These are phyloP conservation scores for Lycia hirtaria DNA, from an alignment of 2,888 invertebrate genomes.

Conservation along the genomic window DNA sequence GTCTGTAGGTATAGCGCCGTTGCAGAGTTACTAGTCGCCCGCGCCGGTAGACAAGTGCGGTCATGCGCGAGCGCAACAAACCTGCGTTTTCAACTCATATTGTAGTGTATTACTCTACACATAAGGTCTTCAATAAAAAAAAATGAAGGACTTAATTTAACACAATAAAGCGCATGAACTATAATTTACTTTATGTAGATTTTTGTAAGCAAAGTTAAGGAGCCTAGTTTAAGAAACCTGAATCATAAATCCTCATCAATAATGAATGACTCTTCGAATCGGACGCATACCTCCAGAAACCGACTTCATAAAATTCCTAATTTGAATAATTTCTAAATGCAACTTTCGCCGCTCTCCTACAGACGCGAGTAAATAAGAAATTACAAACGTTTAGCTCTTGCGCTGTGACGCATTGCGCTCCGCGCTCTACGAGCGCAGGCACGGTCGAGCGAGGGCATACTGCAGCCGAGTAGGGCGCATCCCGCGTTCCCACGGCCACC, in stretches of 20 bases:
- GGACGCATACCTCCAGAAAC: conserved; percentile 15
- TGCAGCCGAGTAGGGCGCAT: conserved; percentile 31
- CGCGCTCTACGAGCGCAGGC: too few relatives aligned
- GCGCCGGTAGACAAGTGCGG: conserved; percentile 30
- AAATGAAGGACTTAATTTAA: too few relatives aligned
- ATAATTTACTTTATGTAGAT: neutral
- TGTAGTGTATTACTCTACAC: conserved; percentile 54
- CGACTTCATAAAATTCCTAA: conserved; percentile 27
- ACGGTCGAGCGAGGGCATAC: too few relatives aligned
- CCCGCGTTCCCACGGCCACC: conserved; percentile 74
- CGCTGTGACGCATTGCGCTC: conserved; percentile 44
- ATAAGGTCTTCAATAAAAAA: too few relatives aligned
- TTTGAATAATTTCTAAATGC: conserved; percentile 43
- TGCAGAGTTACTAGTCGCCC: conserved; percentile 16
- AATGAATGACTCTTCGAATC: conserved; percentile 10
- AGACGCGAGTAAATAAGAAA: conserved; percentile 27
- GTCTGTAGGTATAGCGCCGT: too few relatives aligned
- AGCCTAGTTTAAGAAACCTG: conserved; percentile 5
- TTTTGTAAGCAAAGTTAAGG: conserved; percentile 2
- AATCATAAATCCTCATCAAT: conserved; percentile 18
- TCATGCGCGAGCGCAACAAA: conserved; percentile 61
- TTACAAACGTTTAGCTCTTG: conserved; percentile 37
- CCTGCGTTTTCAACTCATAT: conserved; percentile 66
- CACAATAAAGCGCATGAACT: neutral
- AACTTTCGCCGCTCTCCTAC: conserved; percentile 38